phyloP scores from a whole-genome alignment of 2,797 vertebrate species.

The Hemitrygon akajei region DNA sequence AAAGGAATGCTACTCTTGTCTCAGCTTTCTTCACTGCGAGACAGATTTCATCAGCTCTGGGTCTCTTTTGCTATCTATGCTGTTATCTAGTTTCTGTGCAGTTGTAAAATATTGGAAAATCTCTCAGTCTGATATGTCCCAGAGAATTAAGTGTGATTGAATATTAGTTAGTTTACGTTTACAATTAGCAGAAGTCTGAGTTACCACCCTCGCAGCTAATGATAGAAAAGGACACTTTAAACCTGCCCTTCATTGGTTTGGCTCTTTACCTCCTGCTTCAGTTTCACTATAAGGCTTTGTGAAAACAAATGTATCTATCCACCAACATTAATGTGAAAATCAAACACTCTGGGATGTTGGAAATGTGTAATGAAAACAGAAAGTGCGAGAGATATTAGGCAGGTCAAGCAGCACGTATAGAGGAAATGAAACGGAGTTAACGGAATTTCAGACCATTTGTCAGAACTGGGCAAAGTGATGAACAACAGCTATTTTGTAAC shows the following conservation, averaged over 20 bases:
- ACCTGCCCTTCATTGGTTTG: neutral
- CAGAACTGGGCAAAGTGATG: neutral
- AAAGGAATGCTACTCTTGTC: neutral
- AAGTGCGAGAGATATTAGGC: neutral
- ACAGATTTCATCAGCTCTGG: neutral
- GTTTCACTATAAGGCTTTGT: neutral
- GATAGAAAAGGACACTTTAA: neutral
- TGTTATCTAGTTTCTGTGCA: neutral
- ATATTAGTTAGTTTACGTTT: neutral
- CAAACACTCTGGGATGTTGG: neutral
- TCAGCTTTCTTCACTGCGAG: neutral
- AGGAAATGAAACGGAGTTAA: neutral
- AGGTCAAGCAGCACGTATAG: neutral
- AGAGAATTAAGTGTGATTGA: neutral
- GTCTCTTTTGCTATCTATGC: neutral
- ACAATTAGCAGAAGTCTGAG: neutral
- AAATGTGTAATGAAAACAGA: no score
- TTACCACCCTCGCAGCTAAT: neutral
- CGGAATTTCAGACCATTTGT: neutral
- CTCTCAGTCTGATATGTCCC: neutral
- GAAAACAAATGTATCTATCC: neutral
- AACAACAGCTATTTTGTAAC: neutral
- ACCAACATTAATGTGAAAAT: no score
- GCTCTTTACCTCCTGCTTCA: neutral
- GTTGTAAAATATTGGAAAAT: neutral